Percentiles rank a stretch among this genome's conserved stretches.
These are phyloP conservation scores for Napeogenes sylphis DNA, from an alignment of 2,888 invertebrate genomes.

Conservation along the genomic window DNA sequence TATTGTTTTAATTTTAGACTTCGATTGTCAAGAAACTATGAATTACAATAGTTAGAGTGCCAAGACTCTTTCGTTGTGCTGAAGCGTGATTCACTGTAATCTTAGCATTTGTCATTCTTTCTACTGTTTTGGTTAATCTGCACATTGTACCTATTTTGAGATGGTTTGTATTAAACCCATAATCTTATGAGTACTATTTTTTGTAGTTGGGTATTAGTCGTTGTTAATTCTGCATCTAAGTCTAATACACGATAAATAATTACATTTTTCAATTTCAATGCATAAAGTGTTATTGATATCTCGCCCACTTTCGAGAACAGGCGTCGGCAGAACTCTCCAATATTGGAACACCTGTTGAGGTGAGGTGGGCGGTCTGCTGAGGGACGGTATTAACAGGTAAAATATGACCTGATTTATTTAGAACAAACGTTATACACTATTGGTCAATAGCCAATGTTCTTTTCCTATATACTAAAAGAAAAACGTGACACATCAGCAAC, in stretches of 20 bases:
- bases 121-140: slow-evolving; percentile 6
- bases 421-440: slow-evolving; percentile 6
- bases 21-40: slow-evolving; percentile 60
- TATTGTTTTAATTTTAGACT: slow-evolving; percentile 64
- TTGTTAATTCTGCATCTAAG: no score
- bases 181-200: background rate
- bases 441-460: slow-evolving; percentile 8
- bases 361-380: slow-evolving; percentile 61
- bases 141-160: background rate
- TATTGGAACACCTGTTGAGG: slow-evolving; percentile 59
- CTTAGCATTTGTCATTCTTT: slow-evolving; percentile 3
- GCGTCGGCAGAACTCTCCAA: slow-evolving; percentile 38
- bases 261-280: no score
- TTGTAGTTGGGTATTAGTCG: background rate
- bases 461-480: no score
- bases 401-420: slow-evolving; percentile 18
- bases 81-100: slow-evolving; percentile 15
- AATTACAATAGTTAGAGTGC: slow-evolving; percentile 49
- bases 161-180: background rate
- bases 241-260: no score
- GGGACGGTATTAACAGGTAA: slow-evolving; percentile 37
- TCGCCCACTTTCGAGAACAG: slow-evolving; percentile 35
- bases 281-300: slow-evolving; percentile 22
- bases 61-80: slow-evolving; percentile 62
- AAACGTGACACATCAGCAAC: background rate